Evolutionary conservation across 2,888 invertebrate genomes (phyloP).

Genomic region (Rhimphoctona megacephalus): DNA sequence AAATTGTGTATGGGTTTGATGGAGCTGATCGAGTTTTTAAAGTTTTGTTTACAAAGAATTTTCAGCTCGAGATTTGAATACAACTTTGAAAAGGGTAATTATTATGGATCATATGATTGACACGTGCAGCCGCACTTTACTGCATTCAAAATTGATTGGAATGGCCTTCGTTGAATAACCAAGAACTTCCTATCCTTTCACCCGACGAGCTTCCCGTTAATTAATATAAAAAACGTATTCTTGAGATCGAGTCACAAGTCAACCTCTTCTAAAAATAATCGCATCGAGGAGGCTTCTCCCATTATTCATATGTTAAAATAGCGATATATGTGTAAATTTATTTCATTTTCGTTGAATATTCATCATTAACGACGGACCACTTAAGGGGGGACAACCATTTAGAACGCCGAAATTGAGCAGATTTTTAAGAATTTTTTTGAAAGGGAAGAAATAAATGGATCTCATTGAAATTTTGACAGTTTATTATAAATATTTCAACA

Average conservation of each 20-base stretch:
- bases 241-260: background rate
- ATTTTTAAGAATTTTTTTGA: too few species aligned
- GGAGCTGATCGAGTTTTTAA: background rate
- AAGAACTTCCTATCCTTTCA: constrained; percentile 67
- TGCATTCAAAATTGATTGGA: constrained; percentile 45
- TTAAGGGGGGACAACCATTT: too few species aligned
- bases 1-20: background rate
- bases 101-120: constrained; percentile 18
- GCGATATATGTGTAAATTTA: too few species aligned
- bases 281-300: too few species aligned
- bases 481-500: too few species aligned
- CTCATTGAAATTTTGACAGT: too few species aligned
- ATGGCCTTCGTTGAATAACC: constrained; percentile 52
- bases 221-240: background rate
- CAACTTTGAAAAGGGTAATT: background rate
- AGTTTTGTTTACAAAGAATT: background rate
- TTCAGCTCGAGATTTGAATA: background rate
- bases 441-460: too few species aligned
- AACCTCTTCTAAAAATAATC: too few species aligned
- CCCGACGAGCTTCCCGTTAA: constrained; percentile 42
- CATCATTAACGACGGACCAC: too few species aligned
- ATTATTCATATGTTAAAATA: too few species aligned
- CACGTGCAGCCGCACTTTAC: constrained; percentile 47
- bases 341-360: too few species aligned
- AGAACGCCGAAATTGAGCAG: too few species aligned